Evolutionary conservation across 2,888 invertebrate genomes (phyloP).

Genomic region (Athalia cordata): DNA sequence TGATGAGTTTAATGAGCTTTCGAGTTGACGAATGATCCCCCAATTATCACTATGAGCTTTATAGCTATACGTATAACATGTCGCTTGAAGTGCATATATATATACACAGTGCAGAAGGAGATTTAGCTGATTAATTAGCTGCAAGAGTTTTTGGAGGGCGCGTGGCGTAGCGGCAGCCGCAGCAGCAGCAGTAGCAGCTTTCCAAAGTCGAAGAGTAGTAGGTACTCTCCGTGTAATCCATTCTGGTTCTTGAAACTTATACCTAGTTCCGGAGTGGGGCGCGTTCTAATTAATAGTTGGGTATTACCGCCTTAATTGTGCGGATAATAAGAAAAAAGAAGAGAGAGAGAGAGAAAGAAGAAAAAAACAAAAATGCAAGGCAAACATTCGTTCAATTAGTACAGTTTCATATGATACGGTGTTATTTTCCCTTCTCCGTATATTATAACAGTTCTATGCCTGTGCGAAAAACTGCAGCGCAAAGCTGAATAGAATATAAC

Average conservation of each 20-base stretch:
- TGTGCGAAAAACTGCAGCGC: background rate
- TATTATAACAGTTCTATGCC: no score
- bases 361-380: slow-evolving; percentile 17
- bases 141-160: background rate
- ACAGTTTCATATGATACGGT: background rate
- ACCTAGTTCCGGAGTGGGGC: background rate
- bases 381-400: slow-evolving; percentile 28
- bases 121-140: slow-evolving; percentile 28
- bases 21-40: slow-evolving; percentile 3
- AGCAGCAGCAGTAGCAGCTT: background rate
- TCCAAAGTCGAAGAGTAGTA: slow-evolving; percentile 12
- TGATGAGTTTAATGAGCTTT: background rate
- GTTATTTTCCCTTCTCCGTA: no score
- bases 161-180: background rate
- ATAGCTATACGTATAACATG: no score
- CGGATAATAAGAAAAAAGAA: slow-evolving; percentile 48
- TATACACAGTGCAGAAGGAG: background rate
- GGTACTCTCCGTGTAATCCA: background rate
- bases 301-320: slow-evolving; percentile 11
- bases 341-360: slow-evolving; percentile 3
- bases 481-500: background rate
- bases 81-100: background rate
- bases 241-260: slow-evolving; percentile 21
- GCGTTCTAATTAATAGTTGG: slow-evolving; percentile 31
- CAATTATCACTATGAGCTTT: background rate